Conservation (phyloP, 1,140 invertebrate genomes). For the Stenopsyche tienmushanensis region DNA sequence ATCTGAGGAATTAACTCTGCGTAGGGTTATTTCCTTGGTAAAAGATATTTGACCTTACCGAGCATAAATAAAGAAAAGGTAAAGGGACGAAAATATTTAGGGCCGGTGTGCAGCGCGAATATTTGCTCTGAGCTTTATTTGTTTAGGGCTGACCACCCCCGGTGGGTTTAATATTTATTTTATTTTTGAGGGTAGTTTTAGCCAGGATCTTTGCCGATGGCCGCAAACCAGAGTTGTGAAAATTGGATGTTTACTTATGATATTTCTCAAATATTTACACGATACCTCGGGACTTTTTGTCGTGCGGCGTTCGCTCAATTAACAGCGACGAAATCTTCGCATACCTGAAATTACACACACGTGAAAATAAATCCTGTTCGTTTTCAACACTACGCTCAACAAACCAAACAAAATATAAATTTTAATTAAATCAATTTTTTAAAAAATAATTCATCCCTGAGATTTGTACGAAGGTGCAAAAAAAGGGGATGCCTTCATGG, state of each 20-base stretch:
- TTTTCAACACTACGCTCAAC: too few relatives aligned
- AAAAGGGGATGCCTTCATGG: constrained; percentile 20
- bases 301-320: too few relatives aligned
- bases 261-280: constrained; percentile 30
- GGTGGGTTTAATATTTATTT: constrained; percentile 34
- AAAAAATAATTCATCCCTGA: constrained; percentile 14
- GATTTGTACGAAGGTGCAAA: not conserved
- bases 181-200: constrained; percentile 26
- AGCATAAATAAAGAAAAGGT: constrained; percentile 10
- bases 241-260: constrained; percentile 27
- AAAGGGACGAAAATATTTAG: constrained; percentile 33
- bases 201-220: not conserved
- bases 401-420: too few relatives aligned
- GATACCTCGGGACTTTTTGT: not conserved
- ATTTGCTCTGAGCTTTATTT: constrained; percentile 35
- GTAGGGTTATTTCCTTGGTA: too few relatives aligned
- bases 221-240: constrained; percentile 17
- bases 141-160: constrained; percentile 36
- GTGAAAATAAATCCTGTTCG: too few relatives aligned
- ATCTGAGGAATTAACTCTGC: too few relatives aligned
- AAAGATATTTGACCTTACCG: not conserved
- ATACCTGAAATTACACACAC: too few relatives aligned
- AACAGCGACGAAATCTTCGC: too few relatives aligned
- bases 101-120: constrained; percentile 27
- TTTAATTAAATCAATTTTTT: too few relatives aligned